Percentiles rank a stretch among this genome's conserved stretches.
phyloP scores from a whole-genome alignment of 2,888 invertebrate genomes.

The Polydrusus cervinus region DNA sequence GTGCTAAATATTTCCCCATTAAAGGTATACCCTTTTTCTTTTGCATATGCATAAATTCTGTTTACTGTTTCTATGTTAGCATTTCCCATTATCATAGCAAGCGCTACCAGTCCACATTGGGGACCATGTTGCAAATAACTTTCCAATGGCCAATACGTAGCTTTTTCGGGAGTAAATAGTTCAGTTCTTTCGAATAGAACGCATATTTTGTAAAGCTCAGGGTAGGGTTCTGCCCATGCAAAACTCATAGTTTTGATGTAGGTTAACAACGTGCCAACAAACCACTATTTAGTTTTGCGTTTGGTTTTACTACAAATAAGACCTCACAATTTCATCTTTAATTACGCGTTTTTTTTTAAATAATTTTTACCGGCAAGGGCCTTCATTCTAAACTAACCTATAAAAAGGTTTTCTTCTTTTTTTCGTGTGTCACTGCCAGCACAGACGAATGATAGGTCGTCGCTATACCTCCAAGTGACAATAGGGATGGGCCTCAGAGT shows the following conservation, averaged over 20 bases:
- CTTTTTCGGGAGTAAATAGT: conserved; percentile 72
- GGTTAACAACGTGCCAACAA: not conserved
- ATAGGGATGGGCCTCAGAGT: too few species aligned
- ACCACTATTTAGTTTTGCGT: too few species aligned
- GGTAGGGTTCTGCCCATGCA: conserved; percentile 75
- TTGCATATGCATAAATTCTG: conserved; percentile 75
- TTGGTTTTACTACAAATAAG: too few species aligned
- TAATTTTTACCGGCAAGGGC: too few species aligned
- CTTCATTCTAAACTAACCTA: too few species aligned
- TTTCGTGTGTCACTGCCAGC: too few species aligned
- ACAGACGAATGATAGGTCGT: too few species aligned
- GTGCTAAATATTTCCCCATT: conserved; percentile 94
- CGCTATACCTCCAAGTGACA: too few species aligned
- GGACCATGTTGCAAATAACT: conserved; percentile 75
- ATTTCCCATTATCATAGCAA: conserved; percentile 84
- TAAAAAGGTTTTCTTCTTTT: too few species aligned
- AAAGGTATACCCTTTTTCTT: conserved; percentile 79
- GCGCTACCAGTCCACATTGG: conserved; percentile 91
- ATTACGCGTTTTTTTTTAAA: too few species aligned
- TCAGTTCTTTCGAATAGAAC: conserved; percentile 74
- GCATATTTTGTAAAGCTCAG: conserved; percentile 76
- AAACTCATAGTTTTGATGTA: conserved; percentile 67
- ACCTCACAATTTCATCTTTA: too few species aligned
- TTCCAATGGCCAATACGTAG: conserved; percentile 62
- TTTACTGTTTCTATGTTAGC: conserved; percentile 74